Percentiles rank a stretch among this genome's conserved stretches.
Evolutionary conservation across 1,140 invertebrate genomes (phyloP).

Genomic region (Pseudomyrmex dendroicus): DNA sequence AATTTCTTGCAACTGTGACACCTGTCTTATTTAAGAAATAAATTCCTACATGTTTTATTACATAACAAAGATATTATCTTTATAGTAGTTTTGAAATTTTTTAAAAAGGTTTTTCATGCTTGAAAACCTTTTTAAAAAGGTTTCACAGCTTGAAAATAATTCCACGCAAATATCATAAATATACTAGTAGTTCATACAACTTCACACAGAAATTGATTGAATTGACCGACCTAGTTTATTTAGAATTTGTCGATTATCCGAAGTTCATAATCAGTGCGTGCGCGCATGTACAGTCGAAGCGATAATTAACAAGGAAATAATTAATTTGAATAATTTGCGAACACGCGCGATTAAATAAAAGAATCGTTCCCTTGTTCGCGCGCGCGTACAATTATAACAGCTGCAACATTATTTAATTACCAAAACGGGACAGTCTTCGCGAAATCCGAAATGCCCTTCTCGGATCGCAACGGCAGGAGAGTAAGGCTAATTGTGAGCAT

Average conservation of each 20-base stretch:
- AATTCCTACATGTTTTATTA: too few species aligned
- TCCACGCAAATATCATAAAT: neutral
- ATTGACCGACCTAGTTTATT: slow-evolving; percentile 9
- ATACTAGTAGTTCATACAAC: neutral
- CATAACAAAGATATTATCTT: too few species aligned
- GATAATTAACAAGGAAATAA: slow-evolving; percentile 35
- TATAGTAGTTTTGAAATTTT: neutral
- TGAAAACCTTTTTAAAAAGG: too few species aligned
- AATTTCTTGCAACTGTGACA: neutral
- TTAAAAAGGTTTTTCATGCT: neutral
- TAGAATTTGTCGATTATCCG: neutral
- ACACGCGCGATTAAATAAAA: too few species aligned
- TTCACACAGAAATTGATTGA: too few species aligned
- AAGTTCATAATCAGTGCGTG: slow-evolving; percentile 12
- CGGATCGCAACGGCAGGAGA: slow-evolving; percentile 3
- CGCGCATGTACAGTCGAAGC: neutral
- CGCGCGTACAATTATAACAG: slow-evolving; percentile 14
- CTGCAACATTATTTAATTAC: slow-evolving; percentile 59
- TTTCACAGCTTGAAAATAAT: neutral
- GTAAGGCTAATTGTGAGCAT: slow-evolving; percentile 78
- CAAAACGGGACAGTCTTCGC: slow-evolving; percentile 14
- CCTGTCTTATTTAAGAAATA: neutral
- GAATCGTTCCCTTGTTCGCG: neutral
- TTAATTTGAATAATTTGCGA: slow-evolving; percentile 38
- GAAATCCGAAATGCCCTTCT: slow-evolving; percentile 42